Percentiles rank a stretch among this genome's conserved stretches.
phyloP scores from a whole-genome alignment of 2,797 vertebrate genomes.

The Helicolenus hilgendorfi region DNA sequence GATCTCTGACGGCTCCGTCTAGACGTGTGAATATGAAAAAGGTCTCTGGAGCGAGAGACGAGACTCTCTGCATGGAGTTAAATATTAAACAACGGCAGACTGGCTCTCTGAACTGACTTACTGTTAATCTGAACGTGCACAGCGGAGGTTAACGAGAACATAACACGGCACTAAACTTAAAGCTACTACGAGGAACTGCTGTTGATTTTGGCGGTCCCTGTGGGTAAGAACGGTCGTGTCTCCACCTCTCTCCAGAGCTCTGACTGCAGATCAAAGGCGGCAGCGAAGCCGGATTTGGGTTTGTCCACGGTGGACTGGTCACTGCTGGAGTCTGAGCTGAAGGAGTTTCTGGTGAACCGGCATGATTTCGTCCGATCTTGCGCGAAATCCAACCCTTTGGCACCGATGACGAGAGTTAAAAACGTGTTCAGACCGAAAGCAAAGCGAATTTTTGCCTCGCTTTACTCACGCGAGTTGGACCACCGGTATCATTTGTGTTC shows the following conservation, averaged over 20 bases:
- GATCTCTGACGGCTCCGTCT: slow-evolving; percentile 43
- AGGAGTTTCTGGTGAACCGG: too few species aligned
- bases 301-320: too few species aligned
- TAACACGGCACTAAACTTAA: not conserved
- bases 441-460: too few species aligned
- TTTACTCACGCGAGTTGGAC: too few species aligned
- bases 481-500: too few species aligned
- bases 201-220: not conserved
- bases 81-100: slow-evolving; percentile 43
- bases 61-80: not conserved
- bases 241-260: too few species aligned
- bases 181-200: not conserved
- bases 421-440: too few species aligned
- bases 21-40: slow-evolving; percentile 36
- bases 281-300: too few species aligned
- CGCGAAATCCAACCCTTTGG: too few species aligned
- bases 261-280: too few species aligned
- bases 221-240: not conserved
- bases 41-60: not conserved
- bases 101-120: not conserved
- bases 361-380: too few species aligned
- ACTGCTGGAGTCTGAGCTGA: too few species aligned
- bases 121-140: not conserved
- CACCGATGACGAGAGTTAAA: fast-evolving
- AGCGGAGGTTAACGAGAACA: not conserved